Evolutionary conservation across 2,797 vertebrate genomes (phyloP).

Genomic region (Luscinia megarhynchos): DNA sequence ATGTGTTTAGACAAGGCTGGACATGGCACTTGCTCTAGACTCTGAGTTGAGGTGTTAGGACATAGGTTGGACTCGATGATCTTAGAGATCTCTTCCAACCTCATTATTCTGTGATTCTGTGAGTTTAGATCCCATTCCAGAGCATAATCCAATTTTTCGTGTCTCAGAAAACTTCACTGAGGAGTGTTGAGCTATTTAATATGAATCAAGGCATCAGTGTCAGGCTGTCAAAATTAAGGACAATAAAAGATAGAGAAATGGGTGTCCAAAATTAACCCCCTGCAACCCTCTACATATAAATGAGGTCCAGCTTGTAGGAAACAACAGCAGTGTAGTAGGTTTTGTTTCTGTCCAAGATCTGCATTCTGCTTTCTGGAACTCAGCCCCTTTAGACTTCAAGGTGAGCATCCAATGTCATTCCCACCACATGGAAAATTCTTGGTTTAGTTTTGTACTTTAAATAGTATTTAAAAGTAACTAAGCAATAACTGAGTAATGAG

Average conservation of each 20-base stretch:
- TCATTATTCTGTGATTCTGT: too few species aligned
- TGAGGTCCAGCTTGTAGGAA: not conserved
- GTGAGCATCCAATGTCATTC: not conserved
- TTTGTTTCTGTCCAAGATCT: not conserved
- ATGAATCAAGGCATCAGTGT: not conserved
- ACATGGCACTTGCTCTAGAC: too few species aligned
- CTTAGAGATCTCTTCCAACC: too few species aligned
- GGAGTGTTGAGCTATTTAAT: not conserved
- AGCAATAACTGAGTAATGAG: not conserved
- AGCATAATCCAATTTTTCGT: not conserved
- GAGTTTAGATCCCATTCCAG: not conserved
- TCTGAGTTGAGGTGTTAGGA: too few species aligned
- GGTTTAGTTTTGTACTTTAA: not conserved
- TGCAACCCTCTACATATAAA: not conserved
- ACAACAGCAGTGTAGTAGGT: rapidly evolving
- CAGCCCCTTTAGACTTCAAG: not conserved
- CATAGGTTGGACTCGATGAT: too few species aligned
- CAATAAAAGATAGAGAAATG: not conserved
- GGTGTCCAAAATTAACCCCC: not conserved
- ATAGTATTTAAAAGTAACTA: not conserved
- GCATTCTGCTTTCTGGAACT: not conserved
- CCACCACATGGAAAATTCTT: not conserved
- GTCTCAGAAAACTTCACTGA: not conserved
- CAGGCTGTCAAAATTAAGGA: not conserved
- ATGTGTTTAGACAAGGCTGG: too few species aligned